Base-by-base conservation (phyloP, 2,113 vertebrate genomes). In the Hemicordylus capensis region DNA sequence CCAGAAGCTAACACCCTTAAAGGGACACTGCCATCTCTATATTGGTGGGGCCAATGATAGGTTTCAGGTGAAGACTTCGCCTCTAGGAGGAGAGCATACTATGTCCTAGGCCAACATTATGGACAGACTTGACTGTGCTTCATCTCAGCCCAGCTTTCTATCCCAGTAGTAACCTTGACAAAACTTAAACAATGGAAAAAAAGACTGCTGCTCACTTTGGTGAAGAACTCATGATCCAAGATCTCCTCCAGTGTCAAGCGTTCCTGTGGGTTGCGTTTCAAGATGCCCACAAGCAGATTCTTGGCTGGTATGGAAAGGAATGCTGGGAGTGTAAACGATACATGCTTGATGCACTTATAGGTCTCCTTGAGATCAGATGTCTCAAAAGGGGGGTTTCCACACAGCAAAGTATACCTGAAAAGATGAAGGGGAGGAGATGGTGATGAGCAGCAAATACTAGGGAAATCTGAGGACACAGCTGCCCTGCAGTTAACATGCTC, bases 351-450 rank as follows among this genome's bases (percentile, higher is more conserved):
- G 89, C 98, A 99, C 88, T 97, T 98, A 93, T 99, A 99, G 0
- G 99, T 99, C 95, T 99, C 98, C 91, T 99, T 99, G 90, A 99
- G 96, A 96, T 99, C 98, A 0, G 98, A 97, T 0, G 98, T 99
- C 96, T 99, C 98, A 42, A 99, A 99, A 0, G 99, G 99, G 87
- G 99, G 99, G 76, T 90, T 99, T 67, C 99, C 99, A 86, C 98
- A 99, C 28, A 99, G 96, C 87, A 99, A 94, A 0, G 99, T 99
- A 94, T 99, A 99, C 98, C 99, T 99, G 88, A 73, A 73, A 93
- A 78, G 75, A 46, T 12, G 34, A 0, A 51, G 37, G 24, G 8
- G 15, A 31, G 37, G 46, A n/a, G 44, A 39, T 79, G n/a, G 14
- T 11, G 28, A 72, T 12, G 28, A 56, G 59, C 31, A 58, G 56